phyloP scores from a whole-genome alignment of 2,888 invertebrate species.

The Oxytorus armatus region DNA sequence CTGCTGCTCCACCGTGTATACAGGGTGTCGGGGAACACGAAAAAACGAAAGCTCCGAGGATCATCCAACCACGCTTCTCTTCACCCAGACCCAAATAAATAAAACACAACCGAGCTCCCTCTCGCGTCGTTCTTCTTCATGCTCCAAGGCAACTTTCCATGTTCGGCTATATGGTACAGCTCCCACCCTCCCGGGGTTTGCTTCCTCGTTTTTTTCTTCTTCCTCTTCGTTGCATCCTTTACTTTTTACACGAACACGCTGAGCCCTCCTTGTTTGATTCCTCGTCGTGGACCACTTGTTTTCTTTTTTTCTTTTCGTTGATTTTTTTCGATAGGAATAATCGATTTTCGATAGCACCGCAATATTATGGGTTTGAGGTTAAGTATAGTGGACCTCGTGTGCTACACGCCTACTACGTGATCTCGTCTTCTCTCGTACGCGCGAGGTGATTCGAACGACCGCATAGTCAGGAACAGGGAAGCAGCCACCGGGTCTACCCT shows the following conservation, averaged over 20 bases:
- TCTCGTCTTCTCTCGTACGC: conserved; percentile 71
- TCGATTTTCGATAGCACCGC: conserved; percentile 49
- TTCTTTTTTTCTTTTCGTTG: conserved; percentile 25
- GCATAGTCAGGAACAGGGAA: conserved; percentile 73
- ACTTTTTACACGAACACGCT: neutral
- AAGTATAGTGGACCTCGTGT: conserved; percentile 42
- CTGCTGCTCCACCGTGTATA: conserved; percentile 55
- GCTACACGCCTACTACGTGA: conserved; percentile 39
- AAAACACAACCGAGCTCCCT: conserved; percentile 53
- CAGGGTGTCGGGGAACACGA: conserved; percentile 68
- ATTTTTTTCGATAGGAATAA: conserved; percentile 54
- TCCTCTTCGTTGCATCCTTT: conserved; percentile 5
- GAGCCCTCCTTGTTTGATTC: conserved; percentile 23
- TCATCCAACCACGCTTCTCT: conserved; percentile 39
- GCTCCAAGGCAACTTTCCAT: conserved; percentile 58
- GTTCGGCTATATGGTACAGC: conserved; percentile 36
- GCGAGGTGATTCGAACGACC: conserved; percentile 78
- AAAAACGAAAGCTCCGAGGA: conserved; percentile 66
- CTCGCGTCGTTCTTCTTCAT: conserved; percentile 58
- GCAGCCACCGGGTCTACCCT: conserved; percentile 54
- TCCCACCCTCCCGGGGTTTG: conserved; percentile 52
- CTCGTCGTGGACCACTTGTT: neutral
- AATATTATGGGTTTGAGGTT: conserved; percentile 49
- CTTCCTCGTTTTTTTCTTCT: conserved; percentile 40
- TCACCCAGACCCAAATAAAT: conserved; percentile 62